These are phyloP conservation scores for Amphimallon solstitiale DNA, from an alignment of 2,888 invertebrate species.

Conservation along the genomic window DNA sequence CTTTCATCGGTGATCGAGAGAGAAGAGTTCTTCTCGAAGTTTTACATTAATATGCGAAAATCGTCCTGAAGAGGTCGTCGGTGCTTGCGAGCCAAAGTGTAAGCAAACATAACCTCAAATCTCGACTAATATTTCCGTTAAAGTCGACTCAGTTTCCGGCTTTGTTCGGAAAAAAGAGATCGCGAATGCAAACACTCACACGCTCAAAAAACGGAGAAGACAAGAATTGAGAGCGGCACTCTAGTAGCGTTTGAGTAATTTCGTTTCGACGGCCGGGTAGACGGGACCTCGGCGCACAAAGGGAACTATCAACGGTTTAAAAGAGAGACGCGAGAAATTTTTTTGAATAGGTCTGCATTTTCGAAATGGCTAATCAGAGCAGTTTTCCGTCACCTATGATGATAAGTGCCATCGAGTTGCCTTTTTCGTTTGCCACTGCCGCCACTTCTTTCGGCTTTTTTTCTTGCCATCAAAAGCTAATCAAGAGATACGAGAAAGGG, in stretches of 20 bases:
- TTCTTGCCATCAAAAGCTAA: too few relatives aligned
- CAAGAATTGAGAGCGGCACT: not conserved
- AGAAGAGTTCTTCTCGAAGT: not conserved
- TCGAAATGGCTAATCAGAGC: too few relatives aligned
- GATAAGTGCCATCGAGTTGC: too few relatives aligned
- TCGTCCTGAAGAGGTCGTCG: too few relatives aligned
- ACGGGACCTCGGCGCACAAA: not conserved
- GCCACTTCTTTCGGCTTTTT: too few relatives aligned
- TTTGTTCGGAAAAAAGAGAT: not conserved
- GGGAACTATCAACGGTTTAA: slow-evolving; percentile 6
- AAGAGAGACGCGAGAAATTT: not conserved
- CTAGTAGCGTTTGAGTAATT: slow-evolving; percentile 9
- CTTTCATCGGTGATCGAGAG: too few relatives aligned
- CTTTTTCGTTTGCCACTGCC: too few relatives aligned
- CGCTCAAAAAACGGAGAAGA: slow-evolving; percentile 1
- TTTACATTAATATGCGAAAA: not conserved
- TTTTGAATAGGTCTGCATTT: too few relatives aligned
- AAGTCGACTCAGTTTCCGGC: too few relatives aligned
- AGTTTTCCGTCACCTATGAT: too few relatives aligned
- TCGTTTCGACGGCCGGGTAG: slow-evolving; percentile 8
- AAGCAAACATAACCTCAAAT: slow-evolving; percentile 6
- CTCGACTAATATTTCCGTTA: slow-evolving; percentile 13
- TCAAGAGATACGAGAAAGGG: too few relatives aligned
- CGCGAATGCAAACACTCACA: too few relatives aligned
- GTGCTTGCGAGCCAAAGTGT: not conserved